Evolutionary conservation across 2,113 vertebrate genomes (phyloP), one percentile per base, ranked within the genome.

Genomic region (Oreochromis tanganicae): DNA sequence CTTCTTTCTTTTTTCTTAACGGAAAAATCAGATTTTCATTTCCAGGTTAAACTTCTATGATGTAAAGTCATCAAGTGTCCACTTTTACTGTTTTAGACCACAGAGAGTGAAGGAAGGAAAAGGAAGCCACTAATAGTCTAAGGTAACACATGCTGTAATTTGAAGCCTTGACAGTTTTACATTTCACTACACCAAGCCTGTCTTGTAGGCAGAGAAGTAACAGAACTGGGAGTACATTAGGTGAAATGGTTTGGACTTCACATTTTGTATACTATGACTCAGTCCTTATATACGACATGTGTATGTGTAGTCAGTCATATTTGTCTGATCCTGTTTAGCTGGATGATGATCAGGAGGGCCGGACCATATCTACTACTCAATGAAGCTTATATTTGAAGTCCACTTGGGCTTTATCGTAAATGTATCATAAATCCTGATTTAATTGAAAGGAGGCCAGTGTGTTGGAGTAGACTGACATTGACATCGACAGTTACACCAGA

Each of bases 351-450:
- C 89, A 16, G 9, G 54, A 82, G 86, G 82, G 78, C 80, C 32
- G 3, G 3, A 73, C 1, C 75, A 50, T 90, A 87, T 93, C 93
- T 89, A 83, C 90, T 89, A 84, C 87, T 73, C 81, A 29, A 10
- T n/a, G 12, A 80, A 73, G 84, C 86, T 83, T 5, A 80, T 85
- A 91, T 94, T 94, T 91, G 91, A 94, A 86, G 75, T 90, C 87
- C 92, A 93, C 91, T 92, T 91, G 90, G 80, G 73, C 80, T 78
- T 85, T 48, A 83, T 90, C 71, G 81, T 95, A 94, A 95, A 95
- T 91, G 89, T 84, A 86, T 34, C 89, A 87, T 92, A 94, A 92
- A 94, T 93, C 91, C 79, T 84, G 80, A 90, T 92, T 92, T 90
- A 93, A 85, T 83, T 38, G 85, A 88, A 66, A 80, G 63, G 75